A percentile compares a stretch with the other conserved stretches of the same genome.
Conservation (phyloP, 2,797 vertebrate species). For the Cirrhinus molitorella region DNA sequence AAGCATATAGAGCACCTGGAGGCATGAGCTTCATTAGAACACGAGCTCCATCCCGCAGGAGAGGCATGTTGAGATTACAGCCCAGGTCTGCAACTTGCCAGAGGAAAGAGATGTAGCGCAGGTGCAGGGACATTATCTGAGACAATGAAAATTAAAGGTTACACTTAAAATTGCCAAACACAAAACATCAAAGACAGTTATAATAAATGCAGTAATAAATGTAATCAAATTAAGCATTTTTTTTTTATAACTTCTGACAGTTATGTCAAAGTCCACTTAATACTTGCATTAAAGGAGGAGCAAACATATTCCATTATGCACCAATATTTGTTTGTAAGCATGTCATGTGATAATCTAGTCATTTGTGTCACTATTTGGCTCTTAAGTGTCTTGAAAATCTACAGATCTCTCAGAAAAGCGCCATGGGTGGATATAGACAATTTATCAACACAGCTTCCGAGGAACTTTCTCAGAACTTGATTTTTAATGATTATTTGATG, state of each 20-base stretch:
- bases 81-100: constrained; percentile 99
- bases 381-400: no score
- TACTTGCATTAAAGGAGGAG: background rate
- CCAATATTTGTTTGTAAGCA: no score
- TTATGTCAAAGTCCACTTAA: background rate
- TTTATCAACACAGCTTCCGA: no score
- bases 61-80: constrained; percentile 97
- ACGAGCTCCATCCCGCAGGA: constrained; percentile 95
- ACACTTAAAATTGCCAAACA: background rate
- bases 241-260: background rate
- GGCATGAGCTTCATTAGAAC: constrained; percentile 99
- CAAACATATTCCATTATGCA: no score
- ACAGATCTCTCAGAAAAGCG: no score
- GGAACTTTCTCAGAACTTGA: no score
- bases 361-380: no score
- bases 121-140: constrained; percentile 98
- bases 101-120: constrained; percentile 98
- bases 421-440: no score
- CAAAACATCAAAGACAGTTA: constrained; percentile 17
- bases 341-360: no score
- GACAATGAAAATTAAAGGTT: constrained; percentile 56
- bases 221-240: no score
- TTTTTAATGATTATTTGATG: no score
- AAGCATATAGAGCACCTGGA: constrained; percentile 82
- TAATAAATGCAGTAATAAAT: background rate